These are phyloP conservation scores for Cyprinus carpio DNA, from an alignment of 2,113 vertebrate genomes.

Conservation along the genomic window DNA sequence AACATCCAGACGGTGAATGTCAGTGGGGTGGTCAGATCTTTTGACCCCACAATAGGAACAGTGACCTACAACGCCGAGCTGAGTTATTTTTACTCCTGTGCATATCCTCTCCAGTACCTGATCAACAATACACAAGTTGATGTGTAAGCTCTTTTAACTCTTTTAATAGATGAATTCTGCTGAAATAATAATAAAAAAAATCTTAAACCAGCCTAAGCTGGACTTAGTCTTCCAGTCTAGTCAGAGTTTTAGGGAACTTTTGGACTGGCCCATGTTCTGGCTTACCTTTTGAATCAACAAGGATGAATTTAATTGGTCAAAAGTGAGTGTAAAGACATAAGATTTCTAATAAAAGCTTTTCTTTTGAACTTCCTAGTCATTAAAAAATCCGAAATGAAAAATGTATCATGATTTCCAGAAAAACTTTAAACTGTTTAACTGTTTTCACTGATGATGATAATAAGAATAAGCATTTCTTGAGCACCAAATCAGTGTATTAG, in stretches of 20 bases:
- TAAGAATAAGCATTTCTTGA: not conserved
- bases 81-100: constrained; percentile 75
- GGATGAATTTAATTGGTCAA: not conserved
- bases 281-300: not conserved
- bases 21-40: constrained; percentile 68
- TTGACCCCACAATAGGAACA: constrained; percentile 64
- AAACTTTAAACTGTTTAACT: not conserved
- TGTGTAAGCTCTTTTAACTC: constrained; percentile 65
- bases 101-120: constrained; percentile 75
- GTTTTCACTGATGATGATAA: not conserved
- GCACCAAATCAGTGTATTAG: not conserved
- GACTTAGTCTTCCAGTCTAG: not conserved
- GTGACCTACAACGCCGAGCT: constrained; percentile 74
- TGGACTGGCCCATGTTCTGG: not conserved
- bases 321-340: not conserved
- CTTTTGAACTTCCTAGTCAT: not conserved
- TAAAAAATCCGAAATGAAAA: not conserved
- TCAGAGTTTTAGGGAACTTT: not conserved
- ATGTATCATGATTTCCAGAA: not conserved
- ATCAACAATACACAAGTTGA: constrained; percentile 75
- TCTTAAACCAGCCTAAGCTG: not conserved
- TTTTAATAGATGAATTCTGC: not conserved
- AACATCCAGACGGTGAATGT: constrained; percentile 71
- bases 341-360: not conserved
- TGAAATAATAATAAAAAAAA: not conserved